A percentile compares a stretch with the other conserved stretches of the same genome.
phyloP scores from a whole-genome alignment of 2,113 vertebrate genomes.

The Myiozetetes cayanensis region DNA sequence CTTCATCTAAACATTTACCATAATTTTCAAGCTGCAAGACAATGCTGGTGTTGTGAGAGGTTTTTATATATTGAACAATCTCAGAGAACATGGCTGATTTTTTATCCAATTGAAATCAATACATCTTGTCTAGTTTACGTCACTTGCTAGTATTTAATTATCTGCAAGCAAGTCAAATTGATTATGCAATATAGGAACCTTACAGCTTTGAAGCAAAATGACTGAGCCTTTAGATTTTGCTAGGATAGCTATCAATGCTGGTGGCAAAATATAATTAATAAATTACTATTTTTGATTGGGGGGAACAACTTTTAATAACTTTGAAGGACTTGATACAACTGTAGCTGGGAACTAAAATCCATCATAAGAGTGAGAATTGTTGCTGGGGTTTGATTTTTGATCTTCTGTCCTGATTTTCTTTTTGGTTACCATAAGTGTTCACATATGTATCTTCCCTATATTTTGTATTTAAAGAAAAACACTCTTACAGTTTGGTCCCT shows the following conservation, averaged over 20 bases:
- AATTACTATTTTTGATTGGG: background rate
- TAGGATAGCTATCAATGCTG: constrained; percentile 26
- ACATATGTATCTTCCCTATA: background rate
- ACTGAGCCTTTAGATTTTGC: background rate
- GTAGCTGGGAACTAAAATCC: background rate
- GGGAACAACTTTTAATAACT: constrained; percentile 9
- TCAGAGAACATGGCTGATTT: background rate
- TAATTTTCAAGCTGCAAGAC: background rate
- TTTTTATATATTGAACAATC: background rate
- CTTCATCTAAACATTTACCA: background rate
- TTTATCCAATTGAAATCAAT: constrained; percentile 19
- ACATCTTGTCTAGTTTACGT: background rate
- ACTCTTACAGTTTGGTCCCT: background rate
- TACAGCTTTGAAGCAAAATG: constrained; percentile 32
- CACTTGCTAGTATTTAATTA: constrained; percentile 16
- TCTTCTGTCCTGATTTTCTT: background rate
- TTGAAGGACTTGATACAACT: background rate
- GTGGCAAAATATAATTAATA: constrained; percentile 42
- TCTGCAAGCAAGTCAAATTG: constrained; percentile 38
- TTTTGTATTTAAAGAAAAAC: background rate
- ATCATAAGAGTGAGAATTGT: background rate
- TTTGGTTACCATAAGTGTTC: background rate
- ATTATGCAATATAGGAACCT: constrained; percentile 14
- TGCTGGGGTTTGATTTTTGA: background rate
- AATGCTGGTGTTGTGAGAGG: background rate